A percentile compares a stretch with the other conserved stretches of the same genome.
Evolutionary conservation across 2,797 vertebrate genomes (phyloP).

Genomic region (Rhyacichthys aspro): DNA sequence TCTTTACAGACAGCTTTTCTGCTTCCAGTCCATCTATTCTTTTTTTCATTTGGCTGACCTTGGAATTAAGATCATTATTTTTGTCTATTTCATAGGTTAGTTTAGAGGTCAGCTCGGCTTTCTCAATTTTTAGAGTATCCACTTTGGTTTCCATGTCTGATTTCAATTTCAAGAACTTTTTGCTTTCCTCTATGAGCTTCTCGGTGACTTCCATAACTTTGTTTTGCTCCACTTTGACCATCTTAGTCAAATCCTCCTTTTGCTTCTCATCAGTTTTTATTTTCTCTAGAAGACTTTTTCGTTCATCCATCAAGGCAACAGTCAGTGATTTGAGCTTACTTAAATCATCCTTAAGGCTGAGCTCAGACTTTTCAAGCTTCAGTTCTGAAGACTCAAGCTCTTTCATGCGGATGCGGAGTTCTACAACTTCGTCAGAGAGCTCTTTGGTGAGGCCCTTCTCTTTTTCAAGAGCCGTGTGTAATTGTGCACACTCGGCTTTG

Average conservation of each 20-base stretch:
- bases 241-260: slow-evolving; percentile 87
- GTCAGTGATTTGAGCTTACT: slow-evolving; percentile 94
- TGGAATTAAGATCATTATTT: slow-evolving; percentile 86
- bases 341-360: slow-evolving; percentile 94
- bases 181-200: slow-evolving; percentile 97
- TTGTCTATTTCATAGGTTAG: slow-evolving; percentile 87
- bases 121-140: slow-evolving; percentile 86
- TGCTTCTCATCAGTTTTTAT: slow-evolving; percentile 92
- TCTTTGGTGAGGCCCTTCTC: slow-evolving; percentile 92
- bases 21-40: slow-evolving; percentile 87
- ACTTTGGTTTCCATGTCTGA: slow-evolving; percentile 97
- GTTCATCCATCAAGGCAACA: slow-evolving; percentile 93
- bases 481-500: slow-evolving; percentile 88
- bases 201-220: slow-evolving; percentile 98
- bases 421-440: slow-evolving; percentile 89
- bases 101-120: slow-evolving; percentile 85
- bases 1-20: slow-evolving; percentile 82
- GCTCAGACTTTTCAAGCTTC: slow-evolving; percentile 92
- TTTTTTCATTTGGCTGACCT: slow-evolving; percentile 87
- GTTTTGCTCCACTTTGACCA: slow-evolving; percentile 90
- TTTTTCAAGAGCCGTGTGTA: slow-evolving; percentile 87
- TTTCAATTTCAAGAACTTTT: slow-evolving; percentile 94
- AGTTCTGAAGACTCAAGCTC: slow-evolving; percentile 93
- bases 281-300: slow-evolving; percentile 92
- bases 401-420: slow-evolving; percentile 90